Evolutionary conservation across 2,888 invertebrate genomes (phyloP).

Genomic region (Melikaiella ostensackeni): DNA sequence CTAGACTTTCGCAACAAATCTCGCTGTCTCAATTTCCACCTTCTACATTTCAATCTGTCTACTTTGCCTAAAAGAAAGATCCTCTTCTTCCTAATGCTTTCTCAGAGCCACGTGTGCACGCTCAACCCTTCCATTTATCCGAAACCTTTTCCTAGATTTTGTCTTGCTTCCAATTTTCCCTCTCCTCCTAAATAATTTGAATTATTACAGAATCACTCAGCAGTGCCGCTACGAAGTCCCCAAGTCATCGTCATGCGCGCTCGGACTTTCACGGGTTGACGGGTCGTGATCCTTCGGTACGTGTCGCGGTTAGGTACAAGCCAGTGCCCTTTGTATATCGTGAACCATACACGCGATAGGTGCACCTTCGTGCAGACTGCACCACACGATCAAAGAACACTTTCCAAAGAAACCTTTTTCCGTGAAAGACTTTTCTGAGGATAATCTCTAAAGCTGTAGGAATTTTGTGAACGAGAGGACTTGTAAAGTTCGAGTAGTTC

Average conservation of each 20-base stretch:
- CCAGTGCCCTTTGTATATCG: slow-evolving; percentile 34
- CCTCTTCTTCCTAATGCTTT: background rate
- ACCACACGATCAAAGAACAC: background rate
- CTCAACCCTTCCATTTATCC: background rate
- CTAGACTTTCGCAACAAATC: background rate
- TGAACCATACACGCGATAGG: slow-evolving; percentile 8
- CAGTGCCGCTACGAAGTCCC: slow-evolving; percentile 33
- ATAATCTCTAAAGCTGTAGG: background rate
- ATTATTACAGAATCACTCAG: slow-evolving; percentile 26
- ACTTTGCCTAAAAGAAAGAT: background rate
- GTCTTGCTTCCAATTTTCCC: background rate
- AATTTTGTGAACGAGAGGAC: background rate
- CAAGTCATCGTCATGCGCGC: slow-evolving; percentile 35
- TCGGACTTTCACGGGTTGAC: slow-evolving; percentile 31
- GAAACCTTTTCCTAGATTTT: background rate
- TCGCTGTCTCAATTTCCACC: background rate
- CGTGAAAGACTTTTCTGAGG: background rate
- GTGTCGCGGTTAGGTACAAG: slow-evolving; percentile 27
- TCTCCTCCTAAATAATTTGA: slow-evolving; percentile 1
- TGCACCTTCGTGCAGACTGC: slow-evolving; percentile 3
- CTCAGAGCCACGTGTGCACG: slow-evolving; percentile 23
- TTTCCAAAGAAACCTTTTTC: background rate
- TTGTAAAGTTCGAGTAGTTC: slow-evolving; percentile 2
- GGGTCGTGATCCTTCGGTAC: slow-evolving; percentile 37
- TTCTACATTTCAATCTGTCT: background rate